phyloP scores from a whole-genome alignment of 2,888 invertebrate species.

The Pimpla rufipes region DNA sequence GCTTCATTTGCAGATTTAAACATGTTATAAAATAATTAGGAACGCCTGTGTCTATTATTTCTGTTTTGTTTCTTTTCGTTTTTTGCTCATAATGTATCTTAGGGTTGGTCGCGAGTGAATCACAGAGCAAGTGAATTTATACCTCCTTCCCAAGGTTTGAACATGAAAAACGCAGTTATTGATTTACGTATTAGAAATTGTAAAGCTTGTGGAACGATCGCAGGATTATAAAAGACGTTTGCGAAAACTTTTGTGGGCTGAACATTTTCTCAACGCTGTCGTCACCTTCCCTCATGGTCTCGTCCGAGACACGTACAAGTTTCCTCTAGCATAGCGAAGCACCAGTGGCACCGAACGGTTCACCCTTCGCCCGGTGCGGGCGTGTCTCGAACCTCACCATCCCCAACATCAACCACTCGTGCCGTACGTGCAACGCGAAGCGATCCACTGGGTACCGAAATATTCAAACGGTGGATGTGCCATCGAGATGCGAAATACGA shows the following conservation, averaged over 20 bases:
- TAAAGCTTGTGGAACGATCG: too few relatives aligned
- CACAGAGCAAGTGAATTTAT: too few relatives aligned
- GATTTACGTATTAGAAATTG: too few relatives aligned
- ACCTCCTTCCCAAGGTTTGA: too few relatives aligned
- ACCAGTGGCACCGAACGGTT: slow-evolving; percentile 36
- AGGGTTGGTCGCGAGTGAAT: too few relatives aligned
- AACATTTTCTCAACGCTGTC: slow-evolving; percentile 55
- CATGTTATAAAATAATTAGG: too few relatives aligned
- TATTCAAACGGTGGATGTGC: slow-evolving; percentile 52
- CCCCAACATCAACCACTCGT: slow-evolving; percentile 57
- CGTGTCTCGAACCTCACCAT: slow-evolving; percentile 48
- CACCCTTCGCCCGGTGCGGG: slow-evolving; percentile 39
- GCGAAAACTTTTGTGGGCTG: slow-evolving; percentile 56
- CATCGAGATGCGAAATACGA: slow-evolving; percentile 42
- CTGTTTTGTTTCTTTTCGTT: too few relatives aligned
- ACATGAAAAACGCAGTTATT: too few relatives aligned
- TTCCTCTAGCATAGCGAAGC: slow-evolving; percentile 40
- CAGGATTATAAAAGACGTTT: slow-evolving; percentile 59
- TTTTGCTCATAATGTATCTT: too few relatives aligned
- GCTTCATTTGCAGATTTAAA: too few relatives aligned
- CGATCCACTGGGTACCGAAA: slow-evolving; percentile 33
- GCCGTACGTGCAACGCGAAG: slow-evolving; percentile 46
- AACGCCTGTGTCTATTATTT: too few relatives aligned
- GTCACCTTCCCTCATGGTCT: slow-evolving; percentile 37
- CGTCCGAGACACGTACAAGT: slow-evolving; percentile 62